phyloP scores from a whole-genome alignment of 2,888 invertebrate species.

The Dendrolimus houi region DNA sequence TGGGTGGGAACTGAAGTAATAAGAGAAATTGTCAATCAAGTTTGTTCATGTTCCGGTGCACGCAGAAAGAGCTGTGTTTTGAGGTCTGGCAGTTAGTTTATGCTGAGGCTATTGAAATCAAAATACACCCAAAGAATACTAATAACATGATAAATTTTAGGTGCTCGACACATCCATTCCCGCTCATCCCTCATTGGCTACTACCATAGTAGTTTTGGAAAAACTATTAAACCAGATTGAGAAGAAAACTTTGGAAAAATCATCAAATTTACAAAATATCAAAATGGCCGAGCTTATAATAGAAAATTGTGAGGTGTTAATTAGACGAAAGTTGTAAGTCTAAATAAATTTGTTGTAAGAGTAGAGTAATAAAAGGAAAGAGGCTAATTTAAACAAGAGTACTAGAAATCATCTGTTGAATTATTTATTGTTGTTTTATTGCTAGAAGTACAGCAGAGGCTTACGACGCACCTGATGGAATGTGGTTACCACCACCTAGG shows the following conservation, averaged over 20 bases:
- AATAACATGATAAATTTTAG: slow-evolving; percentile 26
- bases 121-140: neutral
- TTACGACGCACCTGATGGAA: no score
- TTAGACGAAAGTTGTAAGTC: slow-evolving; percentile 35
- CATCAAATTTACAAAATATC: slow-evolving; percentile 32
- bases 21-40: neutral
- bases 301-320: slow-evolving; percentile 51
- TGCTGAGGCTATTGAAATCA: no score
- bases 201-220: slow-evolving; percentile 47
- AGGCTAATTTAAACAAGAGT: no score
- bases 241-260: slow-evolving; percentile 25
- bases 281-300: slow-evolving; percentile 49
- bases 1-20: no score
- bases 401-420: no score
- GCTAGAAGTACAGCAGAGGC: no score
- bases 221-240: slow-evolving; percentile 40
- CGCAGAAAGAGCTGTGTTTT: no score
- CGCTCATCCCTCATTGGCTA: slow-evolving; percentile 45
- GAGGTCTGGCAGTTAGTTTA: no score
- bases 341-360: neutral
- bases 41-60: no score
- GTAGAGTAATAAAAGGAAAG: no score
- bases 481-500: no score
- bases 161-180: slow-evolving; percentile 53
- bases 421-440: no score